Conservation (phyloP, 2,888 invertebrate genomes). For the Lydus trimaculatus region DNA sequence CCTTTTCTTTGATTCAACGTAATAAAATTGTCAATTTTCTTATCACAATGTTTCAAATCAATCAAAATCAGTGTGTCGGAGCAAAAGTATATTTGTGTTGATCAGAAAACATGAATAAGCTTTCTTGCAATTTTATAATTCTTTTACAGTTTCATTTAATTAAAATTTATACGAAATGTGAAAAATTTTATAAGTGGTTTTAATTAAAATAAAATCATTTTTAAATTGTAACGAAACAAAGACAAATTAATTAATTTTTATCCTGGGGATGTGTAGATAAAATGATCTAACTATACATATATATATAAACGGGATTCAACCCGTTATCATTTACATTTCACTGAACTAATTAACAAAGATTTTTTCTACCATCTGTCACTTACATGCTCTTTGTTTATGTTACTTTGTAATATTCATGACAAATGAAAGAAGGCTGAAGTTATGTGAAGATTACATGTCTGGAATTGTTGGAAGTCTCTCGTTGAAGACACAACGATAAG, state of each 20-base stretch:
- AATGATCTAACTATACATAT: too few species aligned
- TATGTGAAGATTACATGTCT: too few species aligned
- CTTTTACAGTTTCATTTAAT: not conserved
- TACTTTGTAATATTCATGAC: too few species aligned
- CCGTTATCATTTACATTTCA: too few species aligned
- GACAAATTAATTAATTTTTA: slow-evolving; percentile 9
- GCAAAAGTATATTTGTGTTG: not conserved
- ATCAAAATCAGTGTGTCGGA: not conserved
- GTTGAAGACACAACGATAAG: too few species aligned
- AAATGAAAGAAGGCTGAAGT: too few species aligned
- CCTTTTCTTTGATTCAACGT: not conserved
- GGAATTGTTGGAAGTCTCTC: too few species aligned
- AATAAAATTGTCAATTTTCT: not conserved
- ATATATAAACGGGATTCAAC: too few species aligned
- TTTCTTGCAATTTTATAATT: not conserved
- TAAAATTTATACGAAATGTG: not conserved
- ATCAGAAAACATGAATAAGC: not conserved
- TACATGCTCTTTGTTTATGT: too few species aligned
- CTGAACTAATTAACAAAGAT: too few species aligned
- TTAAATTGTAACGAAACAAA: slow-evolving; percentile 13
- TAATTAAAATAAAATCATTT: slow-evolving; percentile 13
- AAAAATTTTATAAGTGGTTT: not conserved
- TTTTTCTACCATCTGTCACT: too few species aligned
- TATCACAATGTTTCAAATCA: not conserved
- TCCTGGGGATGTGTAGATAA: not conserved